Evolutionary conservation across 2,113 vertebrate species (phyloP).

Genomic region (Castor canadensis): DNA sequence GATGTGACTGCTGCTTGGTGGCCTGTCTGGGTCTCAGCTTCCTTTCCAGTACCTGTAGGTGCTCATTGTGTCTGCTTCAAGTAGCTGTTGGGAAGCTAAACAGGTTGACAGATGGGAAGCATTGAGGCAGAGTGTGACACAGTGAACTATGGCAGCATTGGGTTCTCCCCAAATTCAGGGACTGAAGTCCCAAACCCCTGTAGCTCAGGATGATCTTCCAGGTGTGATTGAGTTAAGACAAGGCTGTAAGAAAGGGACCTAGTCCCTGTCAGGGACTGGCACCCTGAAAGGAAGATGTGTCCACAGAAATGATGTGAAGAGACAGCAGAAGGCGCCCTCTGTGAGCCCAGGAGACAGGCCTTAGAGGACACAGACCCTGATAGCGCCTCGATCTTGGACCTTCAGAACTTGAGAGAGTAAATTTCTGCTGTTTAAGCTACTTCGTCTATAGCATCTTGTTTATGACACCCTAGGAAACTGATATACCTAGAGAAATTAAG

Average conservation of each 20-base stretch:
- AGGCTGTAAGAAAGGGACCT: too few relatives aligned
- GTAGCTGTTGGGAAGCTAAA: background rate
- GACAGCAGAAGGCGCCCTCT: too few relatives aligned
- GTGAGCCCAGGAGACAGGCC: background rate
- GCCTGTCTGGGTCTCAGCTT: background rate
- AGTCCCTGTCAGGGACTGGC: background rate
- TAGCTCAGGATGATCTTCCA: background rate
- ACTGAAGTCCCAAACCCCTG: background rate
- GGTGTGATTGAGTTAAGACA: background rate
- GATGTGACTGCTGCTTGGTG: accelerated
- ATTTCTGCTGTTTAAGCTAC: background rate
- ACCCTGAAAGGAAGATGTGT: accelerated
- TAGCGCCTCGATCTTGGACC: too few relatives aligned
- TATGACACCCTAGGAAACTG: background rate
- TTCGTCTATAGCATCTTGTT: background rate
- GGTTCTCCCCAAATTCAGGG: accelerated
- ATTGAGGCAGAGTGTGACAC: background rate
- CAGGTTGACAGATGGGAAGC: accelerated
- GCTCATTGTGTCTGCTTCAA: background rate
- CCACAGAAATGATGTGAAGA: accelerated
- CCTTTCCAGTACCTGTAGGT: background rate
- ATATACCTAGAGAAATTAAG: background rate
- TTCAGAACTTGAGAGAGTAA: background rate
- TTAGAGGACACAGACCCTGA: background rate
- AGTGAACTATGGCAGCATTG: background rate